phyloP scores from a whole-genome alignment of 2,113 vertebrate genomes.

The Alexandromys fortis region DNA sequence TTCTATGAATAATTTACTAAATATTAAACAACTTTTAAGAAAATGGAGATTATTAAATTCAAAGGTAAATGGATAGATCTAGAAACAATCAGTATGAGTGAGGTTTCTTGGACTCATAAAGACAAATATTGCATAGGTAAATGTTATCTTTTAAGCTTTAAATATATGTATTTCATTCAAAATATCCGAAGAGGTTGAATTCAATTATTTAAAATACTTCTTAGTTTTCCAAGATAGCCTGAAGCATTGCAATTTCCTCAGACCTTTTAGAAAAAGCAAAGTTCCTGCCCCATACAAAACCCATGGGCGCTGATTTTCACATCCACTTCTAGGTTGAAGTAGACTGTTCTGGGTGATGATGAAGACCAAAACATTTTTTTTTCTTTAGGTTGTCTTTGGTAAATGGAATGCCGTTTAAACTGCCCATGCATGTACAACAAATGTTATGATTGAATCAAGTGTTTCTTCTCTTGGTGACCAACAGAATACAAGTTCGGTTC shows the following conservation, averaged over 20 bases:
- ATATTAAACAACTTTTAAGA: too few relatives aligned
- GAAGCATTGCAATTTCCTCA: not conserved
- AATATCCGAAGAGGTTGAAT: not conserved
- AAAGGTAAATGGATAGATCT: not conserved
- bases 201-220: not conserved
- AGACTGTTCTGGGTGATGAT: not conserved
- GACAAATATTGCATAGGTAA: not conserved
- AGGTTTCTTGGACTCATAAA: not conserved
- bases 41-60: too few relatives aligned
- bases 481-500: not conserved
- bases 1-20: not conserved
- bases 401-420: not conserved
- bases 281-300: not conserved
- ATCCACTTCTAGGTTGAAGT: not conserved
- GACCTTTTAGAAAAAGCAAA: not conserved
- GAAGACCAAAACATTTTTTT: not conserved
- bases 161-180: not conserved
- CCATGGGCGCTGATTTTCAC: not conserved
- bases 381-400: not conserved
- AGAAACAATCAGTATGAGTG: not conserved
- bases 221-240: not conserved
- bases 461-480: not conserved
- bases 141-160: not conserved
- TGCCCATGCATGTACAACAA: not conserved
- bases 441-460: not conserved